phyloP scores from a whole-genome alignment of 2,888 invertebrate genomes.

The Steinernema carpocapsae region DNA sequence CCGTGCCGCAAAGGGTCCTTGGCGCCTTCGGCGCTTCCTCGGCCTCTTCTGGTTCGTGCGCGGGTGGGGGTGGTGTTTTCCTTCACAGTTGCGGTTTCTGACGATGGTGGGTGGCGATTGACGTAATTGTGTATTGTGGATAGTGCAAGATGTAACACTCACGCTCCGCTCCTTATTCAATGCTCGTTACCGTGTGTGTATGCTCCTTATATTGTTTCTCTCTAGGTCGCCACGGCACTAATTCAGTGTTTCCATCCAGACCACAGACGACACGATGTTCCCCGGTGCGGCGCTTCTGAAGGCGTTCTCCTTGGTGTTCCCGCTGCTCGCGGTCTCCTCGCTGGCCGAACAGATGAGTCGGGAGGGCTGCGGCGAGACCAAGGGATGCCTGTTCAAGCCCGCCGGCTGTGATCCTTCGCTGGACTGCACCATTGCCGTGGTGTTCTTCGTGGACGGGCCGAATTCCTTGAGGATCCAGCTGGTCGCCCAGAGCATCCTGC shows the following conservation, averaged over 20 bases:
- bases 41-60: no score
- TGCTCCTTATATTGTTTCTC: constrained; percentile 35
- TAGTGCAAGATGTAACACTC: constrained; percentile 35
- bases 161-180: constrained; percentile 31
- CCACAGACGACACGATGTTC: background rate
- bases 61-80: constrained; percentile 29
- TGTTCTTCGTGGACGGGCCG: constrained; percentile 53
- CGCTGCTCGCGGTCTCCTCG: background rate
- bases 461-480: constrained; percentile 60
- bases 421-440: constrained; percentile 61
- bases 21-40: no score
- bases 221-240: constrained; percentile 26
- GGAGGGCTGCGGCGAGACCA: constrained; percentile 34
- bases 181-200: constrained; percentile 11
- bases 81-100: constrained; percentile 34
- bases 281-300: background rate
- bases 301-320: background rate
- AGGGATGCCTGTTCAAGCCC: constrained; percentile 61
- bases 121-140: constrained; percentile 34
- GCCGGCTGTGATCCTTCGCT: constrained; percentile 62
- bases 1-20: background rate
- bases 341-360: constrained; percentile 34
- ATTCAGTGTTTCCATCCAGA: background rate
- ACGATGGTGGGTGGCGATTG: constrained; percentile 32
- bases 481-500: constrained; percentile 56